Evolutionary conservation across 1,140 invertebrate genomes (phyloP).

Genomic region (Macrosteles quadrilineatus): DNA sequence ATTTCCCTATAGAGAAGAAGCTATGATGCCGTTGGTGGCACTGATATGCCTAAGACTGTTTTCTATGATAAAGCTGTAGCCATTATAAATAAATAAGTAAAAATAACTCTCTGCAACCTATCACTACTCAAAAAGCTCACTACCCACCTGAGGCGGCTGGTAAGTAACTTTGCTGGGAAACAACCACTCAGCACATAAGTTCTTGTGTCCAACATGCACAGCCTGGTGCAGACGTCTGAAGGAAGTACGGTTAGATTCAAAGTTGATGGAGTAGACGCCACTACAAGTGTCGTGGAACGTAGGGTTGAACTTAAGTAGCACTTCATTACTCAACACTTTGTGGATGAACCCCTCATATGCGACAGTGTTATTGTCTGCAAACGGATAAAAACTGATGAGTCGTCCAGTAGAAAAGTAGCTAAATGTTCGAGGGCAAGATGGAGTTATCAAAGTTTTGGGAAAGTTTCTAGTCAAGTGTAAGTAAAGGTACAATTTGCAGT

Average conservation of each 20-base stretch:
- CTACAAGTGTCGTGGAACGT: conserved; percentile 70
- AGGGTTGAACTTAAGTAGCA: conserved; percentile 72
- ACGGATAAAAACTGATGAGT: conserved; percentile 24
- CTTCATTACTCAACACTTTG: conserved; percentile 62
- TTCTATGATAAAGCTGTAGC: too few relatives aligned
- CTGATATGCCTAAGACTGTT: too few relatives aligned
- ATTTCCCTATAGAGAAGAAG: too few relatives aligned
- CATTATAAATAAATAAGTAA: too few relatives aligned
- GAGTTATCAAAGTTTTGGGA: too few relatives aligned
- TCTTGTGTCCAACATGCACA: conserved; percentile 44
- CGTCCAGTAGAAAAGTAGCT: too few relatives aligned
- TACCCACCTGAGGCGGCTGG: conserved; percentile 33
- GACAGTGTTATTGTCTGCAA: conserved; percentile 38
- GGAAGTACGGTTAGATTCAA: conserved; percentile 51
- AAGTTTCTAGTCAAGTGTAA: too few relatives aligned
- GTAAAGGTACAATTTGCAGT: too few relatives aligned
- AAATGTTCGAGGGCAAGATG: too few relatives aligned
- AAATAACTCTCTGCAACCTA: too few relatives aligned
- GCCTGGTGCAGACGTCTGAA: conserved; percentile 55
- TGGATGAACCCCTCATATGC: conserved; percentile 81
- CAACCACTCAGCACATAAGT: conserved; percentile 49
- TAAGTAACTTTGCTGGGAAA: conserved; percentile 49
- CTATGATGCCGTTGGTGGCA: too few relatives aligned
- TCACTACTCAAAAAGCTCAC: too few relatives aligned
- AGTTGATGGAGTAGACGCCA: conserved; percentile 64